Evolutionary conservation across 1,140 invertebrate species (phyloP).

Genomic region (Ceratina australensis): DNA sequence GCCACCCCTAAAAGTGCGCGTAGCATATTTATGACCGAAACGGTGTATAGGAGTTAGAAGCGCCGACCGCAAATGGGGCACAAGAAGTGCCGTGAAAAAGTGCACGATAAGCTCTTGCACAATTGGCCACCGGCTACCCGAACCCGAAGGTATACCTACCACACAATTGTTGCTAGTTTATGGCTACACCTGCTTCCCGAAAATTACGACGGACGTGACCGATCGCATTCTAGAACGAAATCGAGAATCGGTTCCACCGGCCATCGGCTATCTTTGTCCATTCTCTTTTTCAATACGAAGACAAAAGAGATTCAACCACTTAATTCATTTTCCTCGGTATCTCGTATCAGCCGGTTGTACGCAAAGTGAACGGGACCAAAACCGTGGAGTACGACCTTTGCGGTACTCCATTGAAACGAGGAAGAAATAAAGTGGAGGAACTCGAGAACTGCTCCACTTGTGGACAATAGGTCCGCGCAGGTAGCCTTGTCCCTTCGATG

Average conservation of each 20-base stretch:
- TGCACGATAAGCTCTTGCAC: not conserved
- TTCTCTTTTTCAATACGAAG: too few relatives aligned
- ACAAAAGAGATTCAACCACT: too few relatives aligned
- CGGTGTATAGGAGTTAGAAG: slow-evolving; percentile 20
- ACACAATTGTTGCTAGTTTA: slow-evolving; percentile 1
- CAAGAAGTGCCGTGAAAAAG: slow-evolving; percentile 8
- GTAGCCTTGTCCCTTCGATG: slow-evolving; percentile 44
- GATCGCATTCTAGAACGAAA: too few relatives aligned
- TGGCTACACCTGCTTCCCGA: slow-evolving; percentile 4
- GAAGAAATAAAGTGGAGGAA: slow-evolving; percentile 67
- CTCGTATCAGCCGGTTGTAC: too few relatives aligned
- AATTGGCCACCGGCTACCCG: not conserved
- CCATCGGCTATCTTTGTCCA: too few relatives aligned
- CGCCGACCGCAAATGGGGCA: slow-evolving; percentile 25
- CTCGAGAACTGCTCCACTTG: slow-evolving; percentile 69
- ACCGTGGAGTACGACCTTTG: slow-evolving; percentile 39
- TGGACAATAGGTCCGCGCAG: slow-evolving; percentile 65
- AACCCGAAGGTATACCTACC: not conserved
- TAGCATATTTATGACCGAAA: slow-evolving; percentile 64
- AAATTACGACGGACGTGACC: too few relatives aligned
- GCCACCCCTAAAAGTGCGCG: slow-evolving; percentile 56
- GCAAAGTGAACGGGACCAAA: too few relatives aligned
- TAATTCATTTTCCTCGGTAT: too few relatives aligned
- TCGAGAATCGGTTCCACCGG: too few relatives aligned
- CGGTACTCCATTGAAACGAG: slow-evolving; percentile 61